phyloP scores from a whole-genome alignment of 2,113 vertebrate species.

The Hydrochoerus hydrochaeris region DNA sequence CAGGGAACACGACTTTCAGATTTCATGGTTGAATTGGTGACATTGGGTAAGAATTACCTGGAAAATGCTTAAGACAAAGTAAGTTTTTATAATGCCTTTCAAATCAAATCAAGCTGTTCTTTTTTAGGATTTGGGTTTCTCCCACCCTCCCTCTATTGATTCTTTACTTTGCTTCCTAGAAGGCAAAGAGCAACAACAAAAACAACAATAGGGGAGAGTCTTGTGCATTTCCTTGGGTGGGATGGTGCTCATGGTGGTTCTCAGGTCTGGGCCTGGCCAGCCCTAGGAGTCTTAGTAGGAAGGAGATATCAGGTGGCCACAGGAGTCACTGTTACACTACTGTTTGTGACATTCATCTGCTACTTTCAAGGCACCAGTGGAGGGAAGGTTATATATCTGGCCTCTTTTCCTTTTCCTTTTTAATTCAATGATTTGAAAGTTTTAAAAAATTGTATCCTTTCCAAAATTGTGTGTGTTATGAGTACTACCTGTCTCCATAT shows the following conservation, averaged over 20 bases:
- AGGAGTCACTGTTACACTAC: not conserved
- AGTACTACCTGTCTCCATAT: not conserved
- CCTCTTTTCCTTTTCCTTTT: not conserved
- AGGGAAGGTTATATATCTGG: not conserved
- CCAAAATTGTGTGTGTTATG: not conserved
- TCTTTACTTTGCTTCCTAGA: conserved; percentile 3
- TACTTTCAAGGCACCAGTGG: not conserved
- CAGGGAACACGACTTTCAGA: not conserved
- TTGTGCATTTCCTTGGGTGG: not conserved
- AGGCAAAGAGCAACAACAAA: not conserved
- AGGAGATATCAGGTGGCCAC: not conserved
- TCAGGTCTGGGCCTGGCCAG: not conserved
- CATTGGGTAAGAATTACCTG: not conserved
- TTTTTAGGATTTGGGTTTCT: not conserved
- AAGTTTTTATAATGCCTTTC: not conserved
- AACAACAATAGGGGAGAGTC: not conserved
- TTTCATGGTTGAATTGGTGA: not conserved
- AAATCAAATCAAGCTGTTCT: not conserved
- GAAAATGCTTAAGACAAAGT: not conserved
- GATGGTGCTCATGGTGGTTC: not conserved
- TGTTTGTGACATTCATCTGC: not conserved
- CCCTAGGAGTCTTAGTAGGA: not conserved
- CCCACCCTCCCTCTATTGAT: not conserved
- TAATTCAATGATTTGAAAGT: not conserved
- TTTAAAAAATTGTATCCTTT: not conserved